These are phyloP conservation scores for Stegostoma tigrinum DNA, from an alignment of 2,113 vertebrate species.

Conservation along the genomic window DNA sequence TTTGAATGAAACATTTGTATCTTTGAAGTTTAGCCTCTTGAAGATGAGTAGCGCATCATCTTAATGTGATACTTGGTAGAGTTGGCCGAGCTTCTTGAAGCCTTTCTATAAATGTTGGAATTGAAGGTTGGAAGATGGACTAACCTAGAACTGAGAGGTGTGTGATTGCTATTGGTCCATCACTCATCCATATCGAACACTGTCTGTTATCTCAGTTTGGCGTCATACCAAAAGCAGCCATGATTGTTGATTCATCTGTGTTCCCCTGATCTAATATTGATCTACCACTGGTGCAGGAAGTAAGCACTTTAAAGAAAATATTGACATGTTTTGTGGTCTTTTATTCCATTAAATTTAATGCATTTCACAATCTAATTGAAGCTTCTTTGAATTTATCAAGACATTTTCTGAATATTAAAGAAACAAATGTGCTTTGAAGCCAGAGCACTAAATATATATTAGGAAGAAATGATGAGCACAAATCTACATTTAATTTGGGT, in stretches of 20 bases:
- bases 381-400: neutral
- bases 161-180: neutral
- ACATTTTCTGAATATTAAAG: neutral
- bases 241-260: neutral
- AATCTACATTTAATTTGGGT: slow-evolving; percentile 31
- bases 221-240: too few relatives aligned
- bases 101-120: neutral
- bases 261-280: neutral
- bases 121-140: neutral
- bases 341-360: neutral
- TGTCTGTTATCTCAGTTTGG: neutral
- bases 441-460: neutral
- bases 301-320: neutral
- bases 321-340: neutral
- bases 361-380: neutral
- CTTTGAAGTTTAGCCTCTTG: neutral
- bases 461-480: neutral
- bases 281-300: neutral
- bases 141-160: neutral
- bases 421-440: neutral
- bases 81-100: neutral
- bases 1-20: neutral
- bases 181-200: neutral
- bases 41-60: neutral
- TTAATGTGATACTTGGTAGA: neutral